Percentiles rank a stretch among this genome's conserved stretches.
Evolutionary conservation across 2,113 vertebrate genomes (phyloP).

Genomic region (Gambusia holbrooki): DNA sequence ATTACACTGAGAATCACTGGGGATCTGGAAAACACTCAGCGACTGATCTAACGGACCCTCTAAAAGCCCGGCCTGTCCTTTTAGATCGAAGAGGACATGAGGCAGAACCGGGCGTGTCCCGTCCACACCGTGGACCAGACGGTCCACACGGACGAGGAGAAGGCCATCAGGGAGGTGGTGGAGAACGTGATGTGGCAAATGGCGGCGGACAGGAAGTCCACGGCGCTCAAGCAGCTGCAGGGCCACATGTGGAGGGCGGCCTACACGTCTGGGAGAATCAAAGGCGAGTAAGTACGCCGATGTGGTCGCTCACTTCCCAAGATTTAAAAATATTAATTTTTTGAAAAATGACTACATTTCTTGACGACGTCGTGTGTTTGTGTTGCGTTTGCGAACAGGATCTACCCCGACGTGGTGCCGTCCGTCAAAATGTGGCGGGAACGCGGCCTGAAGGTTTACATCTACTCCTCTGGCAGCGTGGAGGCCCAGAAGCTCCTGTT

Average conservation of each 20-base stretch:
- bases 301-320: slow-evolving; percentile 11
- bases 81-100: slow-evolving; percentile 91
- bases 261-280: slow-evolving; percentile 87
- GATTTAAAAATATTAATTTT: not conserved
- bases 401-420: slow-evolving; percentile 92
- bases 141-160: slow-evolving; percentile 85
- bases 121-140: slow-evolving; percentile 86
- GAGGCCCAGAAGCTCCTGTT: slow-evolving; percentile 97
- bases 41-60: too few species aligned
- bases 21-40: too few species aligned
- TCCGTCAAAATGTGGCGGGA: slow-evolving; percentile 89
- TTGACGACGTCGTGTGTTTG: not conserved
- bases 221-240: slow-evolving; percentile 93
- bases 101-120: slow-evolving; percentile 83
- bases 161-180: slow-evolving; percentile 87
- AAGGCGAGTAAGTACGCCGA: slow-evolving; percentile 91
- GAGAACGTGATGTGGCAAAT: slow-evolving; percentile 96
- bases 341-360: not conserved
- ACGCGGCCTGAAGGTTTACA: slow-evolving; percentile 88
- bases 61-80: slow-evolving; percentile 1
- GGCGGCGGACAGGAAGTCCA: slow-evolving; percentile 94
- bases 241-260: slow-evolving; percentile 96
- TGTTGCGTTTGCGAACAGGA: slow-evolving; percentile 68
- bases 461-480: slow-evolving; percentile 96
- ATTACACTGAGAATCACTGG: too few species aligned